Evolutionary conservation across 1,140 invertebrate genomes (phyloP).

Genomic region (Linepithema humile): DNA sequence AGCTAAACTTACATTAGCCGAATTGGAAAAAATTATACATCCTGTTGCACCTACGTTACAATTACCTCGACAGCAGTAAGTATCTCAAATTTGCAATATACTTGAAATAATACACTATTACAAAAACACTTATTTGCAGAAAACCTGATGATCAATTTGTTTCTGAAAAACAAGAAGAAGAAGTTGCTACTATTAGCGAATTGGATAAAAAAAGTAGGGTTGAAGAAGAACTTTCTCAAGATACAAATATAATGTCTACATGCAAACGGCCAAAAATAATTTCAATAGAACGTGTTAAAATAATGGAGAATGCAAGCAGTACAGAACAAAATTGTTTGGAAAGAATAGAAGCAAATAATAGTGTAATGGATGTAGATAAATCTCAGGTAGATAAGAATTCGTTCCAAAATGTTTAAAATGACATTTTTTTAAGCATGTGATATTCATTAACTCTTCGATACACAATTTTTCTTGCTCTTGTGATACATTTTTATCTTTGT

Average conservation of each 20-base stretch:
- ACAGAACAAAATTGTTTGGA: background rate
- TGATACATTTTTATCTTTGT: no score
- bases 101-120: no score
- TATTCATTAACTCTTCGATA: no score
- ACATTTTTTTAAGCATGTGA: no score
- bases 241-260: background rate
- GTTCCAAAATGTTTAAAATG: background rate
- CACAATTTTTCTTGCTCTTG: no score
- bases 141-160: slow-evolving; percentile 41
- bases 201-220: slow-evolving; percentile 7
- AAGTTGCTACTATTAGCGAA: background rate
- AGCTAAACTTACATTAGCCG: slow-evolving; percentile 65
- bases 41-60: slow-evolving; percentile 73
- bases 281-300: background rate
- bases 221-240: slow-evolving; percentile 13
- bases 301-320: background rate
- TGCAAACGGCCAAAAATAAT: slow-evolving; percentile 47
- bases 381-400: background rate
- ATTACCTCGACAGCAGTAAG: slow-evolving; percentile 61
- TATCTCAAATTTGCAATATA: slow-evolving; percentile 15
- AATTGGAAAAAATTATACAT: slow-evolving; percentile 78
- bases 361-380: background rate
- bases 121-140: slow-evolving; percentile 48
- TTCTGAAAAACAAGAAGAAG: background rate
- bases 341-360: background rate